These are phyloP conservation scores for Rhabdornis inornatus DNA, from an alignment of 2,113 vertebrate genomes.

Conservation along the genomic window DNA sequence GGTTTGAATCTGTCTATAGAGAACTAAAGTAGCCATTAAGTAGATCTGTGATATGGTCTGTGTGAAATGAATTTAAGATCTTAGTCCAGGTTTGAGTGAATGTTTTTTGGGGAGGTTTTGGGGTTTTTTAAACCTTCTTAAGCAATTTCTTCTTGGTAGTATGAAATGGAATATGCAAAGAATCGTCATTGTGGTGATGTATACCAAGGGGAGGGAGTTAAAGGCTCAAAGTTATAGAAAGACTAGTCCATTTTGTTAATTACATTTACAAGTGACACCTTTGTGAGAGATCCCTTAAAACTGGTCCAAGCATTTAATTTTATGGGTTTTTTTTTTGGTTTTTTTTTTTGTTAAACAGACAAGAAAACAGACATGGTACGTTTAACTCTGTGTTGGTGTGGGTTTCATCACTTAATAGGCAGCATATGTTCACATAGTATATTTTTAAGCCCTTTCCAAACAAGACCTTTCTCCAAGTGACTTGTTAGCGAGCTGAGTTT, in stretches of 20 bases:
- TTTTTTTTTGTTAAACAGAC: background rate
- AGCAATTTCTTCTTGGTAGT: background rate
- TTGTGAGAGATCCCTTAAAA: background rate
- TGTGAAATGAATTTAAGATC: background rate
- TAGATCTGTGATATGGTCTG: background rate
- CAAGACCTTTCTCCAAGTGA: background rate
- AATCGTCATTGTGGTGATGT: background rate
- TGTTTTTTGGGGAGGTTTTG: accelerated
- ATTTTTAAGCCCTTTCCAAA: background rate
- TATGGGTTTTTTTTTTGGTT: background rate
- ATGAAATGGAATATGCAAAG: background rate
- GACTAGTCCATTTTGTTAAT: background rate
- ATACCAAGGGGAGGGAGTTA: background rate
- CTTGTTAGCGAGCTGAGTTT: background rate
- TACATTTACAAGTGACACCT: background rate
- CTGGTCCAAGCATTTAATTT: background rate
- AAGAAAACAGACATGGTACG: background rate
- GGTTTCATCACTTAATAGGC: background rate
- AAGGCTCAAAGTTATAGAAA: background rate
- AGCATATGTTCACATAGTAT: background rate
- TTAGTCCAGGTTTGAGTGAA: background rate
- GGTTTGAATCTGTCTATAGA: background rate
- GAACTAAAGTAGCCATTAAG: background rate
- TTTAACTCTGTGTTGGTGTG: background rate
- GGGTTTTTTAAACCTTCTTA: background rate